Conservation (phyloP, 2,113 vertebrate genomes). For the Podarcis raffonei region DNA sequence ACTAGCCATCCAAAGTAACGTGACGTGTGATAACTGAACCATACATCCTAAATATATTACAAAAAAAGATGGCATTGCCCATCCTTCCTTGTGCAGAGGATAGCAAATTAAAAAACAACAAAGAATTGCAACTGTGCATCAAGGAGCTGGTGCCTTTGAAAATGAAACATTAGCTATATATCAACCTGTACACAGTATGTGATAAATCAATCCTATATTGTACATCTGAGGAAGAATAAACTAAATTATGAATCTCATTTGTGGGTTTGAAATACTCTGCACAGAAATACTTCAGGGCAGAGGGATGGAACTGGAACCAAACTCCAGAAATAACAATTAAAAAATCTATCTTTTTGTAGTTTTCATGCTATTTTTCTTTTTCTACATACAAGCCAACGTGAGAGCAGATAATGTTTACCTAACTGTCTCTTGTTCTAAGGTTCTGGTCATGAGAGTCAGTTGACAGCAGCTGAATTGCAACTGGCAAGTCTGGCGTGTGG, state of each 20-base stretch:
- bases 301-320: background rate
- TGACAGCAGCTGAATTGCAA: background rate
- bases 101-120: background rate
- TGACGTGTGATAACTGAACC: background rate
- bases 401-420: background rate
- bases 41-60: background rate
- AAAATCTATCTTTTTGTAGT: background rate
- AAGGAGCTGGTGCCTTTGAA: background rate
- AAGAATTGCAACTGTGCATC: background rate
- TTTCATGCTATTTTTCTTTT: background rate
- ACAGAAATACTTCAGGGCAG: background rate
- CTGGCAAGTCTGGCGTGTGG: background rate
- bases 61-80: background rate
- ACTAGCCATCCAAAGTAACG: background rate
- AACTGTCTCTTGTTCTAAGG: background rate
- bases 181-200: background rate
- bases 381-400: background rate
- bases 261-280: background rate
- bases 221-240: background rate
- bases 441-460: background rate
- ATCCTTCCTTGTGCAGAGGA: background rate
- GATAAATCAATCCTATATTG: background rate
- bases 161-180: background rate
- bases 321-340: background rate
- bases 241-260: background rate